Evolutionary conservation across 1,140 invertebrate genomes (phyloP).

Genomic region (Hesperophylax magnus): DNA sequence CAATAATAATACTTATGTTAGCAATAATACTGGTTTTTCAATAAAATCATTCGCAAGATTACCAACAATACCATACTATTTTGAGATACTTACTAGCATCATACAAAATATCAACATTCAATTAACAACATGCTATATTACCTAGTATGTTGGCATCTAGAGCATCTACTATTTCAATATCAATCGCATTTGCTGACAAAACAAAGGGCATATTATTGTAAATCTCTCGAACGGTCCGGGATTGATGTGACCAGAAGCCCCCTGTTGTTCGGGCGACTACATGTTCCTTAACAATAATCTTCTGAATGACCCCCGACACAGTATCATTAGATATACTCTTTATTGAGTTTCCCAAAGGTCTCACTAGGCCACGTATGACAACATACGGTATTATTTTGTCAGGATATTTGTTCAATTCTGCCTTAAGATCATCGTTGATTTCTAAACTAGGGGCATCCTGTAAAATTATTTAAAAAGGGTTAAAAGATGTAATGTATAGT

Average conservation of each 20-base stretch:
- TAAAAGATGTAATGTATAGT: no score
- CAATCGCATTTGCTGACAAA: constrained; percentile 73
- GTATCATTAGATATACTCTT: constrained; percentile 78
- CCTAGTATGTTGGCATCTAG: constrained; percentile 80
- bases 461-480: constrained; percentile 38
- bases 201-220: constrained; percentile 83
- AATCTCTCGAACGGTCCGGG: constrained; percentile 80
- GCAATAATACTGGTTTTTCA: no score
- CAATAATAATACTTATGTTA: no score
- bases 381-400: constrained; percentile 79
- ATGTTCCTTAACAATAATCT: constrained; percentile 82
- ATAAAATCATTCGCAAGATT: no score
- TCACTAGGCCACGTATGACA: constrained; percentile 79
- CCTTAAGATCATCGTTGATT: constrained; percentile 74
- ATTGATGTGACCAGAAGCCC: constrained; percentile 86
- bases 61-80: no score
- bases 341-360: constrained; percentile 80
- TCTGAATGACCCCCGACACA: constrained; percentile 81
- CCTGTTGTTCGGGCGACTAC: constrained; percentile 80
- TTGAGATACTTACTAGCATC: no score
- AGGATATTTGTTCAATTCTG: constrained; percentile 72
- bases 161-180: constrained; percentile 81
- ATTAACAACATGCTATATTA: constrained; percentile 51
- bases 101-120: no score
- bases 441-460: constrained; percentile 79